Evolutionary conservation across 2,113 vertebrate genomes (phyloP).

Genomic region (Phyllostomus discolor): DNA sequence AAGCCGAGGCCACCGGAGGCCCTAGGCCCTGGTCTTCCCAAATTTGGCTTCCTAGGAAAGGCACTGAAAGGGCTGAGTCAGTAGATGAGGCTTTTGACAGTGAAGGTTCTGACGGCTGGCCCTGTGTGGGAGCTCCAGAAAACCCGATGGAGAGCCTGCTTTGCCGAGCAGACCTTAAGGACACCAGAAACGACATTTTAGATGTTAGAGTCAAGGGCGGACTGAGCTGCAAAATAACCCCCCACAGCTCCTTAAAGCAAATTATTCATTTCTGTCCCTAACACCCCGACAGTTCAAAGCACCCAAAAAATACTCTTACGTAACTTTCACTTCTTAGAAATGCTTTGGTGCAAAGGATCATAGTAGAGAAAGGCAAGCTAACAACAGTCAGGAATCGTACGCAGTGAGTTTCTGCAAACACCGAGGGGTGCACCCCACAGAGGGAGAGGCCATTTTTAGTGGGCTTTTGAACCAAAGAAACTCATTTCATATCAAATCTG

Average conservation of each 20-base stretch:
- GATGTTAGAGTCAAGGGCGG: not conserved
- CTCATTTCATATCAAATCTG: not conserved
- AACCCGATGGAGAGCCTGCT: too few species aligned
- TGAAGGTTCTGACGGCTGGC: not conserved
- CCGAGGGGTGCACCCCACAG: not conserved
- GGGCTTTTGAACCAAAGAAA: not conserved
- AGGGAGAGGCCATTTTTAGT: not conserved
- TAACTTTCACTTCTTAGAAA: slow-evolving; percentile 35
- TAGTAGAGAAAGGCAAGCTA: not conserved
- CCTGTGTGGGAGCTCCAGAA: not conserved
- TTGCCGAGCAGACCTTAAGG: slow-evolving; percentile 18
- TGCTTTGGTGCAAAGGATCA: not conserved
- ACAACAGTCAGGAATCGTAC: not conserved
- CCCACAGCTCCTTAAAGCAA: not conserved
- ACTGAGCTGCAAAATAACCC: not conserved
- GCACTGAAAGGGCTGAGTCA: not conserved
- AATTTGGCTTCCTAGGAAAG: fast-evolving
- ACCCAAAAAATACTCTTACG: not conserved
- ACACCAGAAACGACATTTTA: not conserved
- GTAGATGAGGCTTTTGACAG: too few species aligned
- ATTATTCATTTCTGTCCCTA: not conserved
- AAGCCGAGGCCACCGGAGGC: not conserved
- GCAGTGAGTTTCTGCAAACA: not conserved
- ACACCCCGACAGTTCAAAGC: not conserved
- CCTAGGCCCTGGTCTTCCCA: not conserved